Conservation (phyloP, 1,140 invertebrate genomes). For the Asobara japonica region DNA sequence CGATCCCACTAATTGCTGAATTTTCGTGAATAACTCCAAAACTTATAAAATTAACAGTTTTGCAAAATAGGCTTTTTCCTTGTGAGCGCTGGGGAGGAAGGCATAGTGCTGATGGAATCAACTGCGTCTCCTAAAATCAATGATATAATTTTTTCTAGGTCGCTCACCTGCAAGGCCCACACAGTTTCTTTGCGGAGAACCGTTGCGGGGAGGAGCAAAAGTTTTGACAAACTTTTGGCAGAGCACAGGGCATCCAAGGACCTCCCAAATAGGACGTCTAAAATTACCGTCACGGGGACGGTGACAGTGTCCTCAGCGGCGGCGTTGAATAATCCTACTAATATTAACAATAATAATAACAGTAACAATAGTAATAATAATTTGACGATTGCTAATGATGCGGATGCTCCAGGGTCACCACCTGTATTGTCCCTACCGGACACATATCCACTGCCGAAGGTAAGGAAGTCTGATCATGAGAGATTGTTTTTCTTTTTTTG, state of each 20-base stretch:
- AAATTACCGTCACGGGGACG: constrained; percentile 51
- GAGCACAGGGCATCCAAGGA: constrained; percentile 79
- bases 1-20: too few relatives aligned
- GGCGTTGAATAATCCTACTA: constrained; percentile 17
- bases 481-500: constrained; percentile 22
- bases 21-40: too few relatives aligned
- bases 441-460: constrained; percentile 65
- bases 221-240: constrained; percentile 82
- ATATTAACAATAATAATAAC: too few relatives aligned
- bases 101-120: too few relatives aligned
- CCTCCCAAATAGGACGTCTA: constrained; percentile 54
- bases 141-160: too few relatives aligned
- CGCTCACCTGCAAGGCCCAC: constrained; percentile 86
- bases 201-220: constrained; percentile 78
- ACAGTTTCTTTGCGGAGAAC: constrained; percentile 77
- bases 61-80: too few relatives aligned
- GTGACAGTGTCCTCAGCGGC: constrained; percentile 41
- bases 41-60: too few relatives aligned
- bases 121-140: too few relatives aligned
- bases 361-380: too few relatives aligned
- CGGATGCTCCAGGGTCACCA: constrained; percentile 58
- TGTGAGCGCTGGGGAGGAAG: too few relatives aligned
- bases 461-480: constrained; percentile 35
- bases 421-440: constrained; percentile 63
- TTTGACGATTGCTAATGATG: constrained; percentile 40